Base-by-base conservation (phyloP, 2,888 invertebrate genomes). In the Brachypalpus laphriformis region DNA sequence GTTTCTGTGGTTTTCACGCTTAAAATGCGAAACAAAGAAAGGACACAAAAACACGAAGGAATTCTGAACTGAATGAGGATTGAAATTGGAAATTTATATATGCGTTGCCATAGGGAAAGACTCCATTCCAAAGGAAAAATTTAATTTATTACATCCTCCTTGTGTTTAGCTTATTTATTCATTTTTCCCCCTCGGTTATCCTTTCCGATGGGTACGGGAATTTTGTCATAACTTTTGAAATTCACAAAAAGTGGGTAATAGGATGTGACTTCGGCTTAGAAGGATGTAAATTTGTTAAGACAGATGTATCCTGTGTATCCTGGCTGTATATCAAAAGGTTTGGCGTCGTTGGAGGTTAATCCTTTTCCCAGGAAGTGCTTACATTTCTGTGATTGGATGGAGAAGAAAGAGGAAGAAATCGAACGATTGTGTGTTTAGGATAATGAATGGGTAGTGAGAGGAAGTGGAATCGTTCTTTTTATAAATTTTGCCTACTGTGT, bases 11-110 rank as follows among this genome's bases (percentile, higher is more conserved):
- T 6, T 49, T 25, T 28, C 20, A 2, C 57, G 8, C 54, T 18
- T 2, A 42, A 61, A 61, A 16, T 18, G 45, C 42, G 28, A 45
- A 45, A 20, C 7, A 65, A 7, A 65, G n/a, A 63, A 65, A 25
- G 25, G 28, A 20, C 5, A 42, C 1, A 9, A 34, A 45, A 28
- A 16, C 11, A 16, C 42, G 22, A 7, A 61, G 8, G 16, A 61
- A 45, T 40, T 16, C 25, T n/a, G n/a, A 40, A 37, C 11, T 37
- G 57, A 37, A 57, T 8, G 28, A 57, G 37, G 37, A 14, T 57
- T 37, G 14, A 57, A 57, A 37, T 45, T 61, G 16, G 8, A 42
- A 42, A 61, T 61, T 42, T 61, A n/a, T n/a, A n/a, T n/a, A 45
- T 45, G 45, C n/a, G 16, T 28, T 45, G 45, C 11, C 14, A 40